Conservation (phyloP, 2,113 vertebrate genomes). For the Misgurnus anguillicaudatus region DNA sequence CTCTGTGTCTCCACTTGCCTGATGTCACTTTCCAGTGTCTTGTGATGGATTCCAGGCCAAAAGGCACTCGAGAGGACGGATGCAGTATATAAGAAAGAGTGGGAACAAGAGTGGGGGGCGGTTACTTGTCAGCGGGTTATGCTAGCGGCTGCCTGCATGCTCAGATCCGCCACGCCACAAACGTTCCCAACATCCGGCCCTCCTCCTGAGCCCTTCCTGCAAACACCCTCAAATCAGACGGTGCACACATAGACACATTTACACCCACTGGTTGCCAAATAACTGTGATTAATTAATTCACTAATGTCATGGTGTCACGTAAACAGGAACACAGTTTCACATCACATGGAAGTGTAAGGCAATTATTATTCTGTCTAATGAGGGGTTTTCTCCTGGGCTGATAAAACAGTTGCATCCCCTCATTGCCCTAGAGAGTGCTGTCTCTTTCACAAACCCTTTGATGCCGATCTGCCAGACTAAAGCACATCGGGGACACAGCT, state of each 20-base stretch:
- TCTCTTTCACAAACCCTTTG: slow-evolving; percentile 28
- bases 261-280: slow-evolving; percentile 9
- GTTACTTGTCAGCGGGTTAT: slow-evolving; percentile 36
- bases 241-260: slow-evolving; percentile 1
- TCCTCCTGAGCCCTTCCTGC: slow-evolving; percentile 64
- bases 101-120: neutral
- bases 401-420: slow-evolving; percentile 1
- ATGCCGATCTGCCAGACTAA: slow-evolving; percentile 67
- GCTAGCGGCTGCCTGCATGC: slow-evolving; percentile 46
- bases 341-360: slow-evolving; percentile 5
- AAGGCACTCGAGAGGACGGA: slow-evolving; percentile 28
- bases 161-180: slow-evolving; percentile 59
- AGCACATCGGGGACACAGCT: slow-evolving; percentile 56
- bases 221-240: slow-evolving; percentile 31
- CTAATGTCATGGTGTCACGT: slow-evolving; percentile 31
- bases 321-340: slow-evolving; percentile 37
- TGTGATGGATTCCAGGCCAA: slow-evolving; percentile 47
- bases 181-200: slow-evolving; percentile 67
- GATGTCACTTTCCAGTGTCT: slow-evolving; percentile 44
- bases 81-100: slow-evolving; percentile 4
- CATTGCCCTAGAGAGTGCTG: slow-evolving; percentile 17
- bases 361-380: slow-evolving; percentile 36
- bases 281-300: slow-evolving; percentile 1
- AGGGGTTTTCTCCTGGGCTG: slow-evolving; percentile 4
- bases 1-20: slow-evolving; percentile 37